phyloP scores from a whole-genome alignment of 2,888 invertebrate genomes.

The Antheraea yamamai region DNA sequence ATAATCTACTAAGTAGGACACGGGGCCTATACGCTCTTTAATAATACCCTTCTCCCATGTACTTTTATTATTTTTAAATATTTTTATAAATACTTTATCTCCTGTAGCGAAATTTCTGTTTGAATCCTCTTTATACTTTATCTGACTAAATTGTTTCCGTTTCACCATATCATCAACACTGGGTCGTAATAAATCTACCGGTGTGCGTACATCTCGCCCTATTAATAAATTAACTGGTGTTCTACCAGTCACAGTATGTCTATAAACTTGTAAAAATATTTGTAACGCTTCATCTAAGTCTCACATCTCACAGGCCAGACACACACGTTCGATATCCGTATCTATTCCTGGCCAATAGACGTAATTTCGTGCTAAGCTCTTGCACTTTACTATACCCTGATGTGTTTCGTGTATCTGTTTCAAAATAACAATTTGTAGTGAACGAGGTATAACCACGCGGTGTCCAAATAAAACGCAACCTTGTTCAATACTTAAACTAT shows the following conservation, averaged over 20 bases:
- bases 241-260: not conserved
- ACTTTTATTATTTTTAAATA: not conserved
- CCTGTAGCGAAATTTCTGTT: not conserved
- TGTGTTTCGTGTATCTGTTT: constrained; percentile 23
- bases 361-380: constrained; percentile 29
- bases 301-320: constrained; percentile 19
- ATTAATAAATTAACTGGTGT: constrained; percentile 1
- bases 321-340: constrained; percentile 22
- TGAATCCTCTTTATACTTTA: constrained; percentile 25
- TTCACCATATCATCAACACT: not conserved
- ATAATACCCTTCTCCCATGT: not conserved
- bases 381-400: constrained; percentile 31
- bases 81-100: not conserved
- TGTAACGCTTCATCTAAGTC: not conserved
- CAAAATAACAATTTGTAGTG: not conserved
- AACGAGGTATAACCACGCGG: constrained; percentile 18
- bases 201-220: not conserved
- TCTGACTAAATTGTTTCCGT: constrained; percentile 23
- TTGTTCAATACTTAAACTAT: constrained; percentile 6
- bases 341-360: constrained; percentile 30
- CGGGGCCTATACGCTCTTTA: not conserved
- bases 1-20: not conserved
- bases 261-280: not conserved
- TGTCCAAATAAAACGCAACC: constrained; percentile 26
- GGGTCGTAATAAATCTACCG: constrained; percentile 4